Conservation (phyloP, 2,113 vertebrate genomes). For the Pterocles gutturalis region DNA sequence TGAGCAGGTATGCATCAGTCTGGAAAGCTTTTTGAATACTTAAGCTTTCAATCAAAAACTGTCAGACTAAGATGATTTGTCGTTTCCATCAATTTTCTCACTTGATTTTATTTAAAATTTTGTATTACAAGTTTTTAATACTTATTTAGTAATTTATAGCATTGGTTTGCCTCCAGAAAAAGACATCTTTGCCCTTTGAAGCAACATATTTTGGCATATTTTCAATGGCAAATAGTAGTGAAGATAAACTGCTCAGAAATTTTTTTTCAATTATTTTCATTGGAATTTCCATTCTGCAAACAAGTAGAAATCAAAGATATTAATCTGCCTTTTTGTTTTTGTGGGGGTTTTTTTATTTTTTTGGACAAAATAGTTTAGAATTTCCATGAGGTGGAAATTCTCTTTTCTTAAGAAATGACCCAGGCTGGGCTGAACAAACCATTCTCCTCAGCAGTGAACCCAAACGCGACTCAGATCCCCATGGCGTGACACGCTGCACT, state of each 20-base stretch:
- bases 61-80: background rate
- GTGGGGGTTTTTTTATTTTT: background rate
- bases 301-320: background rate
- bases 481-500: accelerated
- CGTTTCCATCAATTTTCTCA: background rate
- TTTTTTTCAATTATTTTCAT: background rate
- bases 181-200: background rate
- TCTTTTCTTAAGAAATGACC: background rate
- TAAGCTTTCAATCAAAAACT: background rate
- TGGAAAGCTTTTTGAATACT: background rate
- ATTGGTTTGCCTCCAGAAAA: background rate
- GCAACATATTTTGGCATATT: background rate
- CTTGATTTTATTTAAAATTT: background rate
- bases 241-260: background rate
- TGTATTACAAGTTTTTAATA: background rate
- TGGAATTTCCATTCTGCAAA: background rate
- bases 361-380: background rate
- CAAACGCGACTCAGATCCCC: background rate
- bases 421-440: background rate
- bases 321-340: background rate
- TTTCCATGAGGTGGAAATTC: background rate
- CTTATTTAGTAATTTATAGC: background rate
- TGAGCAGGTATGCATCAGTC: background rate
- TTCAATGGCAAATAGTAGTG: background rate
- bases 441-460: background rate